phyloP scores from a whole-genome alignment of 2,113 vertebrate species.

The Archocentrus centrarchus region DNA sequence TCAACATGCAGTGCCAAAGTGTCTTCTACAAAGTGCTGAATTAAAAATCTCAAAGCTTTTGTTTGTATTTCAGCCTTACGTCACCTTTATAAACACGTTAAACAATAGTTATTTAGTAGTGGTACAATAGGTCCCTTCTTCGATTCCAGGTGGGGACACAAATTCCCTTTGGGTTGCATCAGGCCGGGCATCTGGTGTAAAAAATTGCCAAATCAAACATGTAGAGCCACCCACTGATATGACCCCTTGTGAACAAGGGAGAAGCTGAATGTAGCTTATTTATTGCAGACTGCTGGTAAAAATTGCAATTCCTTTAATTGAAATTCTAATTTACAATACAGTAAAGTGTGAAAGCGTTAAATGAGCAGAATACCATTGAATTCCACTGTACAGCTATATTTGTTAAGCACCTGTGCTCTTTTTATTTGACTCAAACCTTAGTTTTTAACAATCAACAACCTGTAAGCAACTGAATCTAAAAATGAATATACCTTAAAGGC shows the following conservation, averaged over 20 bases:
- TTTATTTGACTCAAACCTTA: background rate
- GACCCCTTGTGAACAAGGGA: background rate
- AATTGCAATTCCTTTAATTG: background rate
- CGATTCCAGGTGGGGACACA: too few species aligned
- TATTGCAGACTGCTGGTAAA: background rate
- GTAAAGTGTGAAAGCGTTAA: background rate
- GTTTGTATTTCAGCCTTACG: background rate
- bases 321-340: too few species aligned
- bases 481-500: background rate
- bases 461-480: constrained; percentile 5
- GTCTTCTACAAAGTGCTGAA: background rate
- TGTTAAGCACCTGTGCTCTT: background rate
- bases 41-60: background rate
- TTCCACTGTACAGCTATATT: background rate
- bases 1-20: background rate
- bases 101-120: background rate
- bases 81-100: background rate
- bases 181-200: too few species aligned
- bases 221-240: too few species aligned
- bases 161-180: too few species aligned
- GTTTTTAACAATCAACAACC: background rate
- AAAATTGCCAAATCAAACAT: too few species aligned
- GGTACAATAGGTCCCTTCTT: too few species aligned
- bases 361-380: background rate
- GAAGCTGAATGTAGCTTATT: background rate